Evolutionary conservation across 2,113 vertebrate species (phyloP), one percentile per base, ranked within the genome.

Genomic region (Bubalus kerabau): DNA sequence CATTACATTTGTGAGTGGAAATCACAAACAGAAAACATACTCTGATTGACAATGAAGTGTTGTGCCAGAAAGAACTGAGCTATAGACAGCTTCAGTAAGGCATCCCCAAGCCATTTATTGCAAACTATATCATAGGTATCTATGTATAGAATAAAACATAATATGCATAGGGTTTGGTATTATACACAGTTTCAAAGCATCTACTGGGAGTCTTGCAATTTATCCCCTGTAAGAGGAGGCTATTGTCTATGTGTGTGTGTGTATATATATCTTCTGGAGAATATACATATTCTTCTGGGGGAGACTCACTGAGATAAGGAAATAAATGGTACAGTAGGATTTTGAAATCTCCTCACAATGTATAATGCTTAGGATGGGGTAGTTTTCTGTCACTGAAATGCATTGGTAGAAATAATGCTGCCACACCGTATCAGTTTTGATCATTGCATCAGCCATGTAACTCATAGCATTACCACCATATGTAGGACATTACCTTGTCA

Each of bases 381-480:
- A 19, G 6, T 56, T 86, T 80, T 67, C 50, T 2, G 1, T 83
- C 24, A 57, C 14, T 40, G 21, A 52, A 86, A 32, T 24, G 12
- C 2, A 1, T 64, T 95, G 62, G 6, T 36, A 50, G 48, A 46
- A 56, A 12, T 76, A 57, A 76, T 10, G 50, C 2, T 21, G 5
- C 23, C 40, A 59, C 3, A 24, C 7, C 1, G 0, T 57, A 40
- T 52, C 36, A 26, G 9, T 92, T 62, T 91, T 60, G 32, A 54
- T 74, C 67, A 87, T 48, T 90, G 36, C 4, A 46, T 80, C 30
- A 43, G 32, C 17, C 5, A 21, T 32, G 15, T 36, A 14, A 46
- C 13, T n/a, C 23, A 5, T 2, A n/a, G 12, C 24, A 6, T 50
- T 40, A 23, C 26, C 32, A 60, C 0, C 3, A 43, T 12, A 28